These are phyloP conservation scores for Drosophila simulans DNA, from an alignment of 1,140 invertebrate genomes.

Conservation along the genomic window DNA sequence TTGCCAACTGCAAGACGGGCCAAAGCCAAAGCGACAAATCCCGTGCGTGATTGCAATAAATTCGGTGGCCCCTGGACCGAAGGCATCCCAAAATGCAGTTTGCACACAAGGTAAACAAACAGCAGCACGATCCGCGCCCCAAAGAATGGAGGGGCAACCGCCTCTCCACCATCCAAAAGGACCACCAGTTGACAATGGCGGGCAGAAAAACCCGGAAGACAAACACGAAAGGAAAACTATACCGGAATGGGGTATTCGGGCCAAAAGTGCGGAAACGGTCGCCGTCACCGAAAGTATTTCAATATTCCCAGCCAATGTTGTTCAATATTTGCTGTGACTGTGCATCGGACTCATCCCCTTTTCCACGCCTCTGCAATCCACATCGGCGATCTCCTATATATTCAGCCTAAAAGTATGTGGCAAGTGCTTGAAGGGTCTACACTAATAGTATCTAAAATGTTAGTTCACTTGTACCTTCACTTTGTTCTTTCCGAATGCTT, in stretches of 20 bases:
- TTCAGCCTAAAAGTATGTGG: conserved; percentile 32
- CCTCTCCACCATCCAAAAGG: neutral
- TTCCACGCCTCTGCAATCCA: neutral
- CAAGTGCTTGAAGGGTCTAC: conserved; percentile 5
- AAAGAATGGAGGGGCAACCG: neutral
- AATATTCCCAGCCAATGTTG: conserved; percentile 72
- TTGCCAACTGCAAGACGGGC: conserved; percentile 10
- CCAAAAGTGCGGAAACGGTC: conserved; percentile 24
- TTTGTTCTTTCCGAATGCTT: no score
- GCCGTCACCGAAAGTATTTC: conserved; percentile 55
- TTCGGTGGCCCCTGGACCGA: conserved; percentile 35
- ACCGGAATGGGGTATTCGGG: neutral
- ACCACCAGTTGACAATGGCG: conserved; percentile 31
- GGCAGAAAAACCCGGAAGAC: conserved; percentile 48
- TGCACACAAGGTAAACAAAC: conserved; percentile 59
- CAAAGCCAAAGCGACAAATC: conserved; percentile 69
- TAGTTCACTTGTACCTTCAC: no score
- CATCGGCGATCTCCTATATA: neutral
- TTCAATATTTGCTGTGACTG: conserved; percentile 64
- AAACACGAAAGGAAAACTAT: conserved; percentile 47
- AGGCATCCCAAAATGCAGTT: conserved; percentile 52
- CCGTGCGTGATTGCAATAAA: conserved; percentile 80
- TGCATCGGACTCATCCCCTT: conserved; percentile 7
- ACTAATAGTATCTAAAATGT: neutral
- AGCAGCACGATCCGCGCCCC: conserved; percentile 10